Conservation (phyloP, 92 coral and sea anemone species). For the Parazoanthus swiftii region DNA sequence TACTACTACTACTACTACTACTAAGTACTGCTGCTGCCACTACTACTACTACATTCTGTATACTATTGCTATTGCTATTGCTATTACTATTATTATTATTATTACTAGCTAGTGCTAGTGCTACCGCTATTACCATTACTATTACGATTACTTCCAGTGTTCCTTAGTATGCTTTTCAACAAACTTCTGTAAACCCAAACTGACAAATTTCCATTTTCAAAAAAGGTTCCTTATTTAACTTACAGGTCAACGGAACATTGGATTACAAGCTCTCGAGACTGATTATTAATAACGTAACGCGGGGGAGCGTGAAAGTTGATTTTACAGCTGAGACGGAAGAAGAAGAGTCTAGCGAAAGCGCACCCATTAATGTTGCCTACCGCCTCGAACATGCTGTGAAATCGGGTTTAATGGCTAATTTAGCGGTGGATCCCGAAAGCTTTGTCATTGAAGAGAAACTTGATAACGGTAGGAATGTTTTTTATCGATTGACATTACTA, state of each 20-base stretch:
- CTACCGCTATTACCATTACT: too few species aligned
- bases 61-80: too few species aligned
- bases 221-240: too few species aligned
- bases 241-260: neutral
- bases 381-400: neutral
- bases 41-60: too few species aligned
- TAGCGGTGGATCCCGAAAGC: neutral
- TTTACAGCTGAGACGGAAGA: neutral
- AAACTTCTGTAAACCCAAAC: too few species aligned
- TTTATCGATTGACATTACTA: neutral
- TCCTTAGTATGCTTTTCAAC: too few species aligned
- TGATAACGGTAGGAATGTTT: neutral
- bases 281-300: neutral
- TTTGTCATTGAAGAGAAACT: neutral
- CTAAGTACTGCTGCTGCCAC: too few species aligned
- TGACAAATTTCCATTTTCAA: too few species aligned
- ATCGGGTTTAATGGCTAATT: neutral
- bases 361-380: neutral
- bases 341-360: neutral
- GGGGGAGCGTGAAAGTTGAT: neutral
- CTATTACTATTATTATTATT: too few species aligned
- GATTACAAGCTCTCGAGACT: neutral
- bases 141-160: too few species aligned
- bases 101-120: too few species aligned
- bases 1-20: too few species aligned